Base-by-base conservation (phyloP, 2,888 invertebrate species). In the Globia sparganii region DNA sequence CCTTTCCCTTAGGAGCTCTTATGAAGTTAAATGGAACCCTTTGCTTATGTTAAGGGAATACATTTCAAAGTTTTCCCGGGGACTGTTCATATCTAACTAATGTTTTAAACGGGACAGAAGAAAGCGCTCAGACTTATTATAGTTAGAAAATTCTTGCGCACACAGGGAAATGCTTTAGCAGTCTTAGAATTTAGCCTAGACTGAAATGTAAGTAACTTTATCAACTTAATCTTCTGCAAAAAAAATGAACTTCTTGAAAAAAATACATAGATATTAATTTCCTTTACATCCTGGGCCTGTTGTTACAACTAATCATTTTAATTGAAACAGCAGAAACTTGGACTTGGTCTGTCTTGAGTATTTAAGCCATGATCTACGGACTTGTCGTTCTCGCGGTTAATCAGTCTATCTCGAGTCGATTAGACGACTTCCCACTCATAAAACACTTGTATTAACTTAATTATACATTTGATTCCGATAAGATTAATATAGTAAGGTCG, bases 381-480 rank as follows among this genome's bases (percentile, higher is more conserved):
- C 34, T 53, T 72, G 11, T 31, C n/a, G 28, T 40, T 49, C n/a
- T 69, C 13, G 53, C 6, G 28, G 37, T 28, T 77, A 77, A 62
- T 77, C 70, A 59, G 56, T 74, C 25, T 68, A 73, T 53, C 37
- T 70, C 58, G 15, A 72, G 21, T 62, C 61, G 37, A 79, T 75
- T 43, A 75, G 46, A 58, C 62, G 37, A 80, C 80, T 83, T 85
- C 84, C 86, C 78, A 72, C 70, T 78, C 65, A 77, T 81, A 78
- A 84, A 86, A 80, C 72, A 72, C 72, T 83, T 65, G 69, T 73
- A 74, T 72, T 78, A 59, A 76, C 58, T 66, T 83, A 73, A 75
- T 77, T 34, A 58, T 40, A 78, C 81, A 67, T 78, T 78, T 82
- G 74, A 82, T 79, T 72, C 49, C 68, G 84, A 83, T 86, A 83